Evolutionary conservation across 1,140 invertebrate species (phyloP).

Genomic region (Octopus sinensis): DNA sequence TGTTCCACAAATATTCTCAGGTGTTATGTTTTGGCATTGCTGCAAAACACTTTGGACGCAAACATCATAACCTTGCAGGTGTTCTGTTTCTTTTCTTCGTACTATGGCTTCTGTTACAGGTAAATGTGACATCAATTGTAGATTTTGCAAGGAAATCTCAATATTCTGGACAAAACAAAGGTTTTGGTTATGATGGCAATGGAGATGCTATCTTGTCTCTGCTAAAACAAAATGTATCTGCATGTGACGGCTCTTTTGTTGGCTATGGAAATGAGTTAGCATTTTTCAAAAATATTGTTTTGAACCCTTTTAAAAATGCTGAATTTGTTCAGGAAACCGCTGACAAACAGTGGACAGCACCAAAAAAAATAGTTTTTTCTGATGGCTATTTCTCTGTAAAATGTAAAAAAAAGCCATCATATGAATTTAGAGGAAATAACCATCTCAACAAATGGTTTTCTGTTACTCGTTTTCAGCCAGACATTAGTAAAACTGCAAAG

Average conservation of each 20-base stretch:
- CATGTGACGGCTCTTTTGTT: conserved; percentile 26
- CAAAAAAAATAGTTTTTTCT: not conserved
- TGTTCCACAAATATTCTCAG: no score
- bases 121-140: not conserved
- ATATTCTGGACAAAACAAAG: not conserved
- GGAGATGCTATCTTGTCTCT: conserved; percentile 5
- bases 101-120: not conserved
- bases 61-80: not conserved
- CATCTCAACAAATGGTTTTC: conserved; percentile 20
- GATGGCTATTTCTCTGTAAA: not conserved
- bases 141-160: no score
- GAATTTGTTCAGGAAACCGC: not conserved
- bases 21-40: no score
- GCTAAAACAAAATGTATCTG: conserved; percentile 16
- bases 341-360: not conserved
- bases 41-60: not conserved
- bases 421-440: conserved; percentile 3
- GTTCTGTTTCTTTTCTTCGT: not conserved
- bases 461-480: not conserved
- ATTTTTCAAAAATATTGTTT: conserved; percentile 25
- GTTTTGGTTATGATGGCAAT: not conserved
- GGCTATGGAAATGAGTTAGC: conserved; percentile 32
- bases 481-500: not conserved
- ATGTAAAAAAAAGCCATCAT: not conserved
- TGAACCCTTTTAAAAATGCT: conserved; percentile 23